Percentiles rank a stretch among this genome's conserved stretches.
Conservation (phyloP, 2,113 vertebrate species). For the Ranitomeya variabilis region DNA sequence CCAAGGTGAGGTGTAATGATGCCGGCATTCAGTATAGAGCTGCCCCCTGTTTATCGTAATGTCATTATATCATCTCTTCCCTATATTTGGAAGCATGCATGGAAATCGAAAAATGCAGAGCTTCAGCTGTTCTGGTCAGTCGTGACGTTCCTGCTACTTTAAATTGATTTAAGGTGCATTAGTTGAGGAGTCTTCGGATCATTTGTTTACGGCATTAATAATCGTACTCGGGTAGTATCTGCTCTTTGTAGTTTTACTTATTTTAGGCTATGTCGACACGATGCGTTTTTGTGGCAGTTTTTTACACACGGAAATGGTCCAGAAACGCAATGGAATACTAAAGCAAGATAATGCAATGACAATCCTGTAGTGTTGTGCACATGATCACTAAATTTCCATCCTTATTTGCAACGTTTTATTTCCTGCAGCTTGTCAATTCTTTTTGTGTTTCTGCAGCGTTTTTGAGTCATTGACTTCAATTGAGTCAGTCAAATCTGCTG, state of each 20-base stretch:
- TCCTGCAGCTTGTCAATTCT: too few relatives aligned
- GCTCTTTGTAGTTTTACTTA: constrained; percentile 31
- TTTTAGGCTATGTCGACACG: not conserved
- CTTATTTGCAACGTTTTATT: too few relatives aligned
- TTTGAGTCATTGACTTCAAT: too few relatives aligned
- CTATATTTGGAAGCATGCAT: constrained; percentile 40
- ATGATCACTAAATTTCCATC: too few relatives aligned
- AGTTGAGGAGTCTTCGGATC: constrained; percentile 37
- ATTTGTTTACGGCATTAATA: constrained; percentile 47
- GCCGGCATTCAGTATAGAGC: not conserved
- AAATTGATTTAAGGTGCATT: constrained; percentile 54
- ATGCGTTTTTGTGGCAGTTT: too few relatives aligned
- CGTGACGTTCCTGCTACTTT: constrained; percentile 33
- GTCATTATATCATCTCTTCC: constrained; percentile 1
- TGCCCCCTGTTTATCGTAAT: not conserved
- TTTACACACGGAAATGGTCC: too few relatives aligned
- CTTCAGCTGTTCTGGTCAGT: not conserved
- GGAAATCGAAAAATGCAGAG: not conserved
- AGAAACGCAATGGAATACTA: too few relatives aligned
- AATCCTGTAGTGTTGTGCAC: too few relatives aligned
- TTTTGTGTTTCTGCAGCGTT: too few relatives aligned
- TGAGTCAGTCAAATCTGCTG: too few relatives aligned
- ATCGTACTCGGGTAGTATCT: constrained; percentile 12
- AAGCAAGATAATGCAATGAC: too few relatives aligned
- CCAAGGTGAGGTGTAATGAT: not conserved